phyloP scores from a whole-genome alignment of 2,797 vertebrate species.

The Hypotaenidia philippensis region DNA sequence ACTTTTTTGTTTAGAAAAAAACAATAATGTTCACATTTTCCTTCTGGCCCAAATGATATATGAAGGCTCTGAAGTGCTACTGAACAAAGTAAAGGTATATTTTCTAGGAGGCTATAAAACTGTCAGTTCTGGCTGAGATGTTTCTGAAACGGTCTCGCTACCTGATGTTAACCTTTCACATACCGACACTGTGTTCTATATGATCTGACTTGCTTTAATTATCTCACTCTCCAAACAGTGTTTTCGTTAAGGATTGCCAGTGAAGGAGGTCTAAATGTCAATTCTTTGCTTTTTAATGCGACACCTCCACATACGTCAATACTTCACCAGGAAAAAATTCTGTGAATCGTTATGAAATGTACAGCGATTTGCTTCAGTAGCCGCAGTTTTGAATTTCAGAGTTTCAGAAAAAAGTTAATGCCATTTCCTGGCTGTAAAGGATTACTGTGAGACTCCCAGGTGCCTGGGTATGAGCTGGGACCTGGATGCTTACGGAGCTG shows the following conservation, averaged over 20 bases:
- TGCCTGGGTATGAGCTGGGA: background rate
- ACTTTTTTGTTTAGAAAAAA: background rate
- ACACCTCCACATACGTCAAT: background rate
- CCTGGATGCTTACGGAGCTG: background rate
- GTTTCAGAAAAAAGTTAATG: background rate
- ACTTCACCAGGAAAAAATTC: background rate
- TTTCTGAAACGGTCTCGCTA: background rate
- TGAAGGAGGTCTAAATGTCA: background rate
- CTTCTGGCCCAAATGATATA: background rate
- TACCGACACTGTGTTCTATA: background rate
- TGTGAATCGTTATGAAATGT: background rate
- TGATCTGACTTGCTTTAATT: background rate
- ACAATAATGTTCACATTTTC: background rate
- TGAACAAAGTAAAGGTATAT: constrained; percentile 35
- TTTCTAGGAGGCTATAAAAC: constrained; percentile 43
- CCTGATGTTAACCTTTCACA: background rate
- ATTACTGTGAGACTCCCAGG: background rate
- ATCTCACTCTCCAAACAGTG: background rate
- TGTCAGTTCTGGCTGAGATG: constrained; percentile 1
- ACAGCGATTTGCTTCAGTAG: background rate
- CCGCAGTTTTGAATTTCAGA: background rate
- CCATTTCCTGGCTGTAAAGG: background rate
- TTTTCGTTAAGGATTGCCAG: background rate
- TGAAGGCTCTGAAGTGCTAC: constrained; percentile 26
- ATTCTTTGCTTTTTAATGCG: background rate